Evolutionary conservation across 2,888 invertebrate species (phyloP).

Genomic region (Drosophila paramelanica): DNA sequence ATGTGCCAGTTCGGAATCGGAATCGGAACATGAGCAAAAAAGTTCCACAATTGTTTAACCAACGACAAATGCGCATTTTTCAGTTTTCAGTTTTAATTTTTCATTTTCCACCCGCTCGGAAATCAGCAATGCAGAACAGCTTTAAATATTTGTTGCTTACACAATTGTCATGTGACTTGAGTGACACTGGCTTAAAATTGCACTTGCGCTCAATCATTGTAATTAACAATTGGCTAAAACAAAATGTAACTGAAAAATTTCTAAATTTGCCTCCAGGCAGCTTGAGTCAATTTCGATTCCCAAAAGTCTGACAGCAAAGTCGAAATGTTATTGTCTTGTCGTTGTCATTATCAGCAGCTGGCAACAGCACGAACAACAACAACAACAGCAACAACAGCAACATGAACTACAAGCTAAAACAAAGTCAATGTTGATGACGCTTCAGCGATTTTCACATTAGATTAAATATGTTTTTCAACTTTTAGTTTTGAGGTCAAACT

Average conservation of each 20-base stretch:
- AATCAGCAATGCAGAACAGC: conserved; percentile 28
- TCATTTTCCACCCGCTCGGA: neutral
- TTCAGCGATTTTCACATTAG: conserved; percentile 79
- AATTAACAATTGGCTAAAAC: neutral
- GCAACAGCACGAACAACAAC: conserved; percentile 33
- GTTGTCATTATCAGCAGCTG: conserved; percentile 49
- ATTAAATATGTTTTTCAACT: conserved; percentile 73
- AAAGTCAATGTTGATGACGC: conserved; percentile 72
- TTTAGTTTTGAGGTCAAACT: conserved; percentile 76
- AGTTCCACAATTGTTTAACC: conserved; percentile 34
- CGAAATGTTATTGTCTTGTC: conserved; percentile 30
- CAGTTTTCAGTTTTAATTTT: conserved; percentile 9
- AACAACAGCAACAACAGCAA: conserved; percentile 18
- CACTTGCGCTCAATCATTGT: neutral
- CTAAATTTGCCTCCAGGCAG: conserved; percentile 24
- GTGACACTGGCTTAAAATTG: conserved; percentile 14
- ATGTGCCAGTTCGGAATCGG: conserved; percentile 37
- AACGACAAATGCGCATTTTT: conserved; percentile 40
- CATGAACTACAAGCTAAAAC: conserved; percentile 43
- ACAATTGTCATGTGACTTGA: neutral
- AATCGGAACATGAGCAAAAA: conserved; percentile 20
- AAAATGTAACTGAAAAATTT: conserved; percentile 15
- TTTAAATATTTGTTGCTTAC: conserved; percentile 23
- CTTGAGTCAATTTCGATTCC: conserved; percentile 32
- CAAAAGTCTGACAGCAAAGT: conserved; percentile 27